Base-by-base conservation (phyloP, 2,888 invertebrate genomes). In the Dryobotodes eremita region DNA sequence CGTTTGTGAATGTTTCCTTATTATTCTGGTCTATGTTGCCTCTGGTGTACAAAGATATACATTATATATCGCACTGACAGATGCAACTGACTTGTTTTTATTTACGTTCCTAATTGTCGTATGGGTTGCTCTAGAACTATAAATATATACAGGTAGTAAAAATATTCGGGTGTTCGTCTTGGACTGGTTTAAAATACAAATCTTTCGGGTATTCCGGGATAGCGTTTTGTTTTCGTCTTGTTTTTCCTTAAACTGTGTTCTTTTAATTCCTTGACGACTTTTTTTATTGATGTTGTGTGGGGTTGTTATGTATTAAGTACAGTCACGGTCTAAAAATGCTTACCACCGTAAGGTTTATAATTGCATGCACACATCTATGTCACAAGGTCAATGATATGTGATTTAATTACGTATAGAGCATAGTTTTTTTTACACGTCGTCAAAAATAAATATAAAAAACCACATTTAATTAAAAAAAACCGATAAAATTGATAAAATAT, bases 41-140 rank as follows among this genome's bases (percentile, higher is more conserved):
- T 75, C 71, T 78, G 55, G 83, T 80, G 77, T 83, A 86, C 80
- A 73, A 84, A 88, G 83, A 89, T 88, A 89, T 87, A 73, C 83
- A 88, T 83, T 88, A 89, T 87, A 88, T 86, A 90, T 90, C 89
- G 86, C 70, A 86, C 86, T 84, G 87, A 89, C 83, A 84, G 81
- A 86, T 80, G 77, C 78, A 80, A 75, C 65, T 83, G 84, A 86
- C 77, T 88, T 88, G 73, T 85, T 88, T 83, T 89, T 75, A 84
- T 87, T 87, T 84, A 79, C 66, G 79, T 75, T 80, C 42, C 72
- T 79, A 82, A 88, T 82, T 81, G 77, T 84, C 68, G 66, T 74
- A 65, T 84, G 66, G 66, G 66, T 79, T 78, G 69, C 65, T 81
- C 68, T 76, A 73, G 48, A 79, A 59, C 15, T 75, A 20, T 31